phyloP scores from a whole-genome alignment of 92 coral and sea anemone genomes.

The Umimayanthus kanabou region DNA sequence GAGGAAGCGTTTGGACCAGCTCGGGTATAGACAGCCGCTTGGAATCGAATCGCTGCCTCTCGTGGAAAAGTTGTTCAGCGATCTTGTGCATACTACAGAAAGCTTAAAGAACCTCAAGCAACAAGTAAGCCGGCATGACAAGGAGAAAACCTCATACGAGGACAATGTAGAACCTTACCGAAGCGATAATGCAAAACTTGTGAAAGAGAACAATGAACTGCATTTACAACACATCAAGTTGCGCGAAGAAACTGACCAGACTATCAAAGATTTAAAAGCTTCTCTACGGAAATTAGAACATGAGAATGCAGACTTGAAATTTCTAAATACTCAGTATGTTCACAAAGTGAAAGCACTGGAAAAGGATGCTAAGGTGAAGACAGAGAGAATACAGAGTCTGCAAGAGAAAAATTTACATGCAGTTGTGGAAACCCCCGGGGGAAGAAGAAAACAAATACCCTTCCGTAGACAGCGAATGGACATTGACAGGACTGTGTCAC shows the following conservation, averaged over 20 bases:
- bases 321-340: slow-evolving; percentile 96
- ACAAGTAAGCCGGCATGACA: slow-evolving; percentile 76
- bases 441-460: slow-evolving; percentile 94
- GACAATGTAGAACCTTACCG: slow-evolving; percentile 98
- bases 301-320: slow-evolving; percentile 97
- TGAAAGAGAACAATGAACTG: slow-evolving; percentile 95
- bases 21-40: slow-evolving; percentile 96
- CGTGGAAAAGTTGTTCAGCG: slow-evolving; percentile 98
- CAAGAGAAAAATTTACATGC: slow-evolving; percentile 98
- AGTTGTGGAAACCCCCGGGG: slow-evolving; percentile 99
- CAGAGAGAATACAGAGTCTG: slow-evolving; percentile 87
- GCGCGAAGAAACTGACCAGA: slow-evolving; percentile 89
- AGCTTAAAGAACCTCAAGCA: slow-evolving; percentile 95
- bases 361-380: slow-evolving; percentile 86
- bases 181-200: slow-evolving; percentile 98
- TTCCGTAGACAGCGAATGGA: slow-evolving; percentile 98
- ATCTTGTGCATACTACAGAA: slow-evolving; percentile 98
- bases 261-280: slow-evolving; percentile 85
- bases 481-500: slow-evolving; percentile 92
- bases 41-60: slow-evolving; percentile 99
- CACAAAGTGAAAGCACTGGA: slow-evolving; percentile 99
- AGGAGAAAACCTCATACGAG: slow-evolving; percentile 78
- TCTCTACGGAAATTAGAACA: slow-evolving; percentile 95
- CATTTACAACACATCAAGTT: slow-evolving; percentile 93
- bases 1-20: slow-evolving; percentile 96